phyloP scores from a whole-genome alignment of 2,797 vertebrate genomes.

The Pagetopsis macropterus region DNA sequence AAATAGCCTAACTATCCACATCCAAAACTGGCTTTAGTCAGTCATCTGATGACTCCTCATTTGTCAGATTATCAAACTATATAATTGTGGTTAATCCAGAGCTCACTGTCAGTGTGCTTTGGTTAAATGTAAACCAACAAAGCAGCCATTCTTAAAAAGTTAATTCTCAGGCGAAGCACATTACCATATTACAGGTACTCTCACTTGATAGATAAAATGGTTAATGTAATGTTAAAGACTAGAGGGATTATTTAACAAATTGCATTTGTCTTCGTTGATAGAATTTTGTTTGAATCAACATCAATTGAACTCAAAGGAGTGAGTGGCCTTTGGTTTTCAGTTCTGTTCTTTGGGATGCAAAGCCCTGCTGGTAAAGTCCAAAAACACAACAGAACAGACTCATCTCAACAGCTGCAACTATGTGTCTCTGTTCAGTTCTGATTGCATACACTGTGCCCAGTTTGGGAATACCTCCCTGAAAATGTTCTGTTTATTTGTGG shows the following conservation, averaged over 20 bases:
- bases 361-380: background rate
- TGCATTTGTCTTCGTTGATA: constrained; percentile 7
- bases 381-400: background rate
- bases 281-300: constrained; percentile 2
- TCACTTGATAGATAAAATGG: constrained; percentile 4
- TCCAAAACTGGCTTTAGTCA: background rate
- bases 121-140: constrained; percentile 10
- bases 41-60: background rate
- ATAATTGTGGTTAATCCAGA: background rate
- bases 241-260: constrained; percentile 25
- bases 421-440: background rate
- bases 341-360: constrained; percentile 14
- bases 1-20: too few relatives aligned
- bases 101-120: too few relatives aligned
- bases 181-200: constrained; percentile 12
- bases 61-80: background rate
- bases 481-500: background rate
- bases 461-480: background rate
- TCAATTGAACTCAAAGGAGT: constrained; percentile 10
- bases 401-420: background rate
- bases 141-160: constrained; percentile 20
- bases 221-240: constrained; percentile 18
- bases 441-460: background rate
- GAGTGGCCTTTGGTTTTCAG: background rate
- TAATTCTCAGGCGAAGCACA: constrained; percentile 27